Evolutionary conservation across 2,888 invertebrate species (phyloP).

Genomic region (Minunthozetes semirufus): DNA sequence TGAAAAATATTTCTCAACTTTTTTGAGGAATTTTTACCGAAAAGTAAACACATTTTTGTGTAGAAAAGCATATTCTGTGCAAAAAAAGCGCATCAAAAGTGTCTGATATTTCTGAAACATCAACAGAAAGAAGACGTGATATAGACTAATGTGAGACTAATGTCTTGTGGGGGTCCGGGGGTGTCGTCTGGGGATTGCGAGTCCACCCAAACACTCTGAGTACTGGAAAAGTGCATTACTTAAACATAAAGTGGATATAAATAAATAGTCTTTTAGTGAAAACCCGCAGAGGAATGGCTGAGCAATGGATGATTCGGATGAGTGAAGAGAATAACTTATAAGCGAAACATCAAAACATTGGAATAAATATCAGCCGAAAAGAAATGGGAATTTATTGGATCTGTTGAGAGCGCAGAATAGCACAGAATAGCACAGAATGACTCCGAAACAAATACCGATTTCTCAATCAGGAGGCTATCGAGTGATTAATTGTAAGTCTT

Average conservation of each 20-base stretch:
- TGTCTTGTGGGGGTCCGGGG: neutral
- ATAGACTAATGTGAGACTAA: constrained; percentile 8
- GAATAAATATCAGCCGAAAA: too few relatives aligned
- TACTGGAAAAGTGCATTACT: neutral
- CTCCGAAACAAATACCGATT: neutral
- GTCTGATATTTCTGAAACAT: neutral
- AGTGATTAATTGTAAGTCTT: constrained; percentile 13
- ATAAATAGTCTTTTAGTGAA: constrained; percentile 4
- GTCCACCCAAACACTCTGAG: neutral
- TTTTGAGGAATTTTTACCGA: neutral
- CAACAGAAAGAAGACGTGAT: neutral
- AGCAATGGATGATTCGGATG: too few relatives aligned
- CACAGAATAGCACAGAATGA: neutral
- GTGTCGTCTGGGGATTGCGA: neutral
- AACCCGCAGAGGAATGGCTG: neutral
- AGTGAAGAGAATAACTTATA: too few relatives aligned
- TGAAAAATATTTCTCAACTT: neutral
- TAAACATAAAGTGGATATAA: neutral
- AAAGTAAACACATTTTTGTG: neutral
- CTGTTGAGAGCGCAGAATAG: neutral
- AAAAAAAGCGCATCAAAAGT: neutral
- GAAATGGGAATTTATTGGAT: too few relatives aligned
- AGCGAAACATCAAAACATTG: too few relatives aligned
- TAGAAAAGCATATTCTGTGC: neutral
- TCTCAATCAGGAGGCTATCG: neutral